Evolutionary conservation across 2,888 invertebrate species (phyloP).

Genomic region (Coleophora flavipennella): DNA sequence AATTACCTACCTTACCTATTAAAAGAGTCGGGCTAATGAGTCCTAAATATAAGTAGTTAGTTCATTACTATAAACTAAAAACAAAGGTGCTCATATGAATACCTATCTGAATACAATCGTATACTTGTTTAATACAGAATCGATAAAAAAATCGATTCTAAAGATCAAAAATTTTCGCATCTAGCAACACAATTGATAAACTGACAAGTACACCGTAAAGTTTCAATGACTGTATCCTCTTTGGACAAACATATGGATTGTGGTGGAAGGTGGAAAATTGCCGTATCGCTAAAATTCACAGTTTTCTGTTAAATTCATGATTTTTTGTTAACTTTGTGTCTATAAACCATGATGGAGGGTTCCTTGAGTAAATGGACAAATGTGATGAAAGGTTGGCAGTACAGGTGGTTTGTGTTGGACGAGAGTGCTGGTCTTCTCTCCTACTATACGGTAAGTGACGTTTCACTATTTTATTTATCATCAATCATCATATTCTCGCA

Average conservation of each 20-base stretch:
- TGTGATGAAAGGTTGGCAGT: slow-evolving; percentile 99
- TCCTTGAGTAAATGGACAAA: slow-evolving; percentile 98
- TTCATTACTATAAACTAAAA: no score
- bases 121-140: not conserved
- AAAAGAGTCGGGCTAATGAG: no score
- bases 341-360: slow-evolving; percentile 84
- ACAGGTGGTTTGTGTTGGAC: slow-evolving; percentile 98
- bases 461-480: no score
- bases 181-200: slow-evolving; percentile 29
- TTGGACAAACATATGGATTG: slow-evolving; percentile 65
- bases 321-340: slow-evolving; percentile 44
- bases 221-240: no score
- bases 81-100: no score
- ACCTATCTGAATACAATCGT: no score
- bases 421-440: slow-evolving; percentile 96
- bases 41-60: no score
- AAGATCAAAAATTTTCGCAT: slow-evolving; percentile 6
- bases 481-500: no score
- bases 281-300: slow-evolving; percentile 49
- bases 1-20: no score
- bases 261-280: slow-evolving; percentile 44
- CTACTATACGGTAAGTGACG: slow-evolving; percentile 94
- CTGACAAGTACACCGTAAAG: no score
- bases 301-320: slow-evolving; percentile 55
- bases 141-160: slow-evolving; percentile 8